Evolutionary conservation across 2,888 invertebrate genomes (phyloP).

Genomic region (Drosophila histrio): DNA sequence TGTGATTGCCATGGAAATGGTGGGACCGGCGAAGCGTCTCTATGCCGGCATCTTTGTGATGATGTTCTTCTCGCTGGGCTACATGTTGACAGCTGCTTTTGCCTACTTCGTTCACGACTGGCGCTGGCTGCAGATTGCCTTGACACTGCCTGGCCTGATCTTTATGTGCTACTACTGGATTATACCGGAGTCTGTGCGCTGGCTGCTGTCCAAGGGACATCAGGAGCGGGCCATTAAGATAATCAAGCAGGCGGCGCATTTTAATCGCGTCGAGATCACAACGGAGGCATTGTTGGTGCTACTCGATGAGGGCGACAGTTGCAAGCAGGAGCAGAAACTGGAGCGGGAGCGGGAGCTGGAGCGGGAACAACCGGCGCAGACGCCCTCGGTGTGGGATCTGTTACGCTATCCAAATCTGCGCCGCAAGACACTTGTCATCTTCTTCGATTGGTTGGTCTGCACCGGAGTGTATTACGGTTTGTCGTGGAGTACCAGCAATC

Average conservation of each 20-base stretch:
- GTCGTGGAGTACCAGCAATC: constrained; percentile 90
- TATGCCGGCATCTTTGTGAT: constrained; percentile 90
- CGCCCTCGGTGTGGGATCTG: constrained; percentile 86
- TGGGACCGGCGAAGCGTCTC: constrained; percentile 88
- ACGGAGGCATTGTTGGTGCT: constrained; percentile 86
- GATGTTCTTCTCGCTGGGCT: constrained; percentile 90
- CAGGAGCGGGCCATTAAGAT: constrained; percentile 87
- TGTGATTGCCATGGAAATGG: constrained; percentile 91
- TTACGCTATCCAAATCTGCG: constrained; percentile 88
- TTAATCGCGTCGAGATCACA: constrained; percentile 87
- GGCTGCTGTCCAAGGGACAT: constrained; percentile 88
- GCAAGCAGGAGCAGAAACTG: constrained; percentile 37
- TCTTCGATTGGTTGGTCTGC: constrained; percentile 91
- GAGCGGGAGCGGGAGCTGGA: constrained; percentile 2
- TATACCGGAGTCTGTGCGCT: constrained; percentile 90
- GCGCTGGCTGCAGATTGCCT: constrained; percentile 88
- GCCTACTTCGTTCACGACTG: constrained; percentile 89
- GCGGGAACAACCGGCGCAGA: not conserved
- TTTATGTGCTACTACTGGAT: constrained; percentile 91
- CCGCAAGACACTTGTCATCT: constrained; percentile 88
- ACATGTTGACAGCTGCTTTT: constrained; percentile 88
- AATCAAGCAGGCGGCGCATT: constrained; percentile 87
- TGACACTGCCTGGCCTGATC: constrained; percentile 88
- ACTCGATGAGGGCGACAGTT: constrained; percentile 82
- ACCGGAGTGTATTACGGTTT: constrained; percentile 91